Percentiles rank a stretch among this genome's conserved stretches.
Conservation (phyloP, 2,113 vertebrate species). For the Hassar affinis region DNA sequence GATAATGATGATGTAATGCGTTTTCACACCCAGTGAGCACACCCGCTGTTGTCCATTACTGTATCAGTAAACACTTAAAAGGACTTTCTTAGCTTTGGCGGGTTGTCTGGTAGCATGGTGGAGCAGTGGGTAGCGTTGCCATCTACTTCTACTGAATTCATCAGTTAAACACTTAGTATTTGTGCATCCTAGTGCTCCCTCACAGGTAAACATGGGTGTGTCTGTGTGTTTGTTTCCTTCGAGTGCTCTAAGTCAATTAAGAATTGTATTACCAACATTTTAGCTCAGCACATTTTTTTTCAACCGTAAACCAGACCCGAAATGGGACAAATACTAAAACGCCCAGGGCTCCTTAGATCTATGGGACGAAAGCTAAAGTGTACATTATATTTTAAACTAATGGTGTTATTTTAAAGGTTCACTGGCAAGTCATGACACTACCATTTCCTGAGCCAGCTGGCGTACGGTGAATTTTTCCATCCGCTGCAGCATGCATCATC, state of each 20-base stretch:
- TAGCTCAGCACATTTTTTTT: no score
- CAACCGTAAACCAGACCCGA: neutral
- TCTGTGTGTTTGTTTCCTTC: neutral
- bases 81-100: neutral
- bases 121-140: neutral
- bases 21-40: neutral
- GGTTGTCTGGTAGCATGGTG: neutral
- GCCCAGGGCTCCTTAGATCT: neutral
- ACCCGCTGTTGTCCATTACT: neutral
- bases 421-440: conserved; percentile 24
- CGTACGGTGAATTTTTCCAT: conserved; percentile 20
- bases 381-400: conserved; percentile 30
- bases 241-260: neutral
- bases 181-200: neutral
- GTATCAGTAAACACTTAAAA: neutral
- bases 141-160: neutral
- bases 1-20: neutral
- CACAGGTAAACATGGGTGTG: neutral
- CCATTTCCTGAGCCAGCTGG: conserved; percentile 32
- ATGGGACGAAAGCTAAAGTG: conserved; percentile 14
- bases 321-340: neutral
- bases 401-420: conserved; percentile 18
- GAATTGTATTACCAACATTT: neutral
- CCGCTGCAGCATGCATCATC: conserved; percentile 14
- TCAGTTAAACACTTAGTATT: neutral